Conservation (phyloP, 2,888 invertebrate species). For the Eilema depressum region DNA sequence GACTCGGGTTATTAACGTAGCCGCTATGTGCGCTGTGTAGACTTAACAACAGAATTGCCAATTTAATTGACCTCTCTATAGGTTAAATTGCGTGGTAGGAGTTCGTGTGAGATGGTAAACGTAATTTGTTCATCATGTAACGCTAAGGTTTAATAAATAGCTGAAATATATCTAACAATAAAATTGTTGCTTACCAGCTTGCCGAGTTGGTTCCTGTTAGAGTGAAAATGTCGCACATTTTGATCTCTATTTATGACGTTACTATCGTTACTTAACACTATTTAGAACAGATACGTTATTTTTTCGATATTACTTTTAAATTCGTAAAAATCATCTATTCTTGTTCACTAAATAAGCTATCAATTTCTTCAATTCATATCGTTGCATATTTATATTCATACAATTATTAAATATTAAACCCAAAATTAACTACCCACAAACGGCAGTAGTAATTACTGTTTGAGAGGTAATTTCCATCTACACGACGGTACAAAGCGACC, state of each 20-base stretch:
- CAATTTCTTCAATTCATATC: background rate
- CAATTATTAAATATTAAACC: background rate
- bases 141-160: too few species aligned
- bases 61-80: background rate
- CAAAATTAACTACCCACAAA: background rate
- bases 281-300: too few species aligned
- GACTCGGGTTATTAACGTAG: background rate
- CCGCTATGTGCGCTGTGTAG: background rate
- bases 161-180: too few species aligned
- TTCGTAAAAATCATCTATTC: too few species aligned
- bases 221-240: too few species aligned
- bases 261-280: too few species aligned
- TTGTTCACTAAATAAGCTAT: background rate
- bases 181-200: too few species aligned
- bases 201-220: too few species aligned
- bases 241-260: too few species aligned
- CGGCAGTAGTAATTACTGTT: background rate
- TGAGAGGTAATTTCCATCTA: constrained; percentile 4
- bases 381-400: background rate
- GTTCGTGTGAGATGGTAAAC: background rate
- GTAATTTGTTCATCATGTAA: too few species aligned
- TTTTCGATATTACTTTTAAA: too few species aligned
- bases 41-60: background rate
- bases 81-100: background rate
- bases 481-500: constrained; percentile 6